Evolutionary conservation across 2,797 vertebrate genomes (phyloP), one percentile per base, ranked within the genome.

Genomic region (Martes flavigula): DNA sequence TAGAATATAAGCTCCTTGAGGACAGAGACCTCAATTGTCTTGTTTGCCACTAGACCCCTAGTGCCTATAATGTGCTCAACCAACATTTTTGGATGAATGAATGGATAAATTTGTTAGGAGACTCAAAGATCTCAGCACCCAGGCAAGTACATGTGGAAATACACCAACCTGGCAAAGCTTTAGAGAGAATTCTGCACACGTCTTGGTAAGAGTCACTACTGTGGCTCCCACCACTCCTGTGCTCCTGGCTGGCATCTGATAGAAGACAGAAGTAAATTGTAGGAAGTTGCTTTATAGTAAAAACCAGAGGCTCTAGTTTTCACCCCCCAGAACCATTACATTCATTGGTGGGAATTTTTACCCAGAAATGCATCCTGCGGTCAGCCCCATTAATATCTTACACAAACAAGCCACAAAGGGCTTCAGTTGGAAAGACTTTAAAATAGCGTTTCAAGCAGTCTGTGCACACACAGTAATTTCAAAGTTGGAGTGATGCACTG

Each of bases 191-290:
- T 72, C 23, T 8, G 7, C 9, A 12, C 17, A 1, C 3, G 0
- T 73, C 38, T 68, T 62, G 13, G 7, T 58, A 60, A 40, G 25
- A 86, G n/a, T 51, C 79, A 15, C 27, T 21, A 0, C n/a, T 10
- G 46, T 7, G 10, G 6, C 51, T 40, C n/a, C 20, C 38, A 6
- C 10, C 54, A 20, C 68, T 38, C 35, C 58, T 13, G 20, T 17
- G 48, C 21, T 51, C 60, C 88, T 10, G 13, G 68, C 27, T 35
- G 68, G 46, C 54, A 58, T 43, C 56, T 48, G 40, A 58, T 32
- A 58, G 62, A 35, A 70, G 78, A 91, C 38, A 58, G 83, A 81
- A 60, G 25, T 35, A 21, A 81, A 77, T 32, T 91, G 77, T 70
- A 27, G 82, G 60, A 75, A 88, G 62, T 82, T 13, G 2, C 54